Conservation (phyloP, 2,888 invertebrate species). For the Leptarthrus brevirostris region DNA sequence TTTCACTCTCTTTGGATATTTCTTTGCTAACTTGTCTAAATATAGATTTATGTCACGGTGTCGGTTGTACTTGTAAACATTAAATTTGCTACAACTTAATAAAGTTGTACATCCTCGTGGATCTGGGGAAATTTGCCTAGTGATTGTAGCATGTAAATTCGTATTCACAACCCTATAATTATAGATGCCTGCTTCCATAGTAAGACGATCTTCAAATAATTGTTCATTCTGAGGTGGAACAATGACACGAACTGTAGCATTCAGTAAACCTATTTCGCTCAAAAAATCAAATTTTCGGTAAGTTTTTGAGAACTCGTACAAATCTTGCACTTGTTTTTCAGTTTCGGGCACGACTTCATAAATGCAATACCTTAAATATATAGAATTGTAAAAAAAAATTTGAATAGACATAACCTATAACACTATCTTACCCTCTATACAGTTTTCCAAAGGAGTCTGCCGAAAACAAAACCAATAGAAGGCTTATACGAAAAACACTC, state of each 20-base stretch:
- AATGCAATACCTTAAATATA: slow-evolving; percentile 9
- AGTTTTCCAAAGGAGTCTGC: too few species aligned
- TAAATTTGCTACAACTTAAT: background rate
- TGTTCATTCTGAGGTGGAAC: background rate
- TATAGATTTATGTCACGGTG: slow-evolving; percentile 68
- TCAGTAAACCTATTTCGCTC: background rate
- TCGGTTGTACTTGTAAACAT: background rate
- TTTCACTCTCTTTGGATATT: slow-evolving; percentile 69
- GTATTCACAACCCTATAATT: background rate
- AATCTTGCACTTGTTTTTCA: background rate
- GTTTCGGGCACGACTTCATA: slow-evolving; percentile 5
- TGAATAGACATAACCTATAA: too few species aligned
- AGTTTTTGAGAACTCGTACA: background rate
- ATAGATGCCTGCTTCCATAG: background rate
- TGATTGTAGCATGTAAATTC: background rate
- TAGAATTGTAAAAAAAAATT: too few species aligned
- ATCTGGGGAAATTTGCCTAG: background rate
- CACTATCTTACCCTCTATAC: too few species aligned
- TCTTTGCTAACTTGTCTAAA: slow-evolving; percentile 66
- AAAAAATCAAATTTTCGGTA: slow-evolving; percentile 1
- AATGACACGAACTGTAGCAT: background rate
- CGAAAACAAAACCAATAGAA: too few species aligned
- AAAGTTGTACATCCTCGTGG: background rate
- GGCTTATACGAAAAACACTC: too few species aligned
- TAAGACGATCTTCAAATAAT: background rate